Evolutionary conservation across 2,888 invertebrate species (phyloP).

Genomic region (Nymphalis urticae): DNA sequence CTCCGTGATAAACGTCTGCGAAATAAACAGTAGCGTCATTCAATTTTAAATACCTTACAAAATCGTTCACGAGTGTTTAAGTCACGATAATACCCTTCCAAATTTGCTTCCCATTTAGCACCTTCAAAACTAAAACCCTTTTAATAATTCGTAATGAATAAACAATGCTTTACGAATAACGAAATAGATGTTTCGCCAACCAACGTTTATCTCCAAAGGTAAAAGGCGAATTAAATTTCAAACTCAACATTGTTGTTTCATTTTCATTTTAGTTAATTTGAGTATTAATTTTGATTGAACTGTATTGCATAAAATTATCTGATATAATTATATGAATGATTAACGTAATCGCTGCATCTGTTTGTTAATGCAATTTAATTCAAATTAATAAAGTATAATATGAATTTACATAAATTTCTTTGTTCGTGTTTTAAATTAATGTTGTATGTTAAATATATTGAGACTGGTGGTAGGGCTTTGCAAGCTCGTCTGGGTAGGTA

Average conservation of each 20-base stretch:
- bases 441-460: too few species aligned
- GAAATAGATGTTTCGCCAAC: neutral
- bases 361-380: neutral
- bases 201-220: neutral
- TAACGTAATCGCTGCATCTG: neutral
- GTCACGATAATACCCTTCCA: conserved; percentile 1
- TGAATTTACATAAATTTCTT: too few species aligned
- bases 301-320: neutral
- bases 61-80: conserved; percentile 10
- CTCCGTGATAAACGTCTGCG: too few species aligned
- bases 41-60: neutral
- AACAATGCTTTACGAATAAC: conserved; percentile 8
- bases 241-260: neutral
- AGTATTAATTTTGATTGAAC: neutral
- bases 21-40: too few species aligned
- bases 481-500: too few species aligned
- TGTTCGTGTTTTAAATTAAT: too few species aligned
- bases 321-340: neutral
- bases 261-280: neutral
- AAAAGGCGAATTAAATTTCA: neutral
- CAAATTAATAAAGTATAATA: neutral
- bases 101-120: neutral
- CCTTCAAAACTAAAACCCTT: conserved; percentile 13
- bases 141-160: conserved; percentile 21
- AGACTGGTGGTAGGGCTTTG: too few species aligned